A percentile compares a stretch with the other conserved stretches of the same genome.
phyloP scores from a whole-genome alignment of 2,113 vertebrate genomes.

The Xenopus laevis region DNA sequence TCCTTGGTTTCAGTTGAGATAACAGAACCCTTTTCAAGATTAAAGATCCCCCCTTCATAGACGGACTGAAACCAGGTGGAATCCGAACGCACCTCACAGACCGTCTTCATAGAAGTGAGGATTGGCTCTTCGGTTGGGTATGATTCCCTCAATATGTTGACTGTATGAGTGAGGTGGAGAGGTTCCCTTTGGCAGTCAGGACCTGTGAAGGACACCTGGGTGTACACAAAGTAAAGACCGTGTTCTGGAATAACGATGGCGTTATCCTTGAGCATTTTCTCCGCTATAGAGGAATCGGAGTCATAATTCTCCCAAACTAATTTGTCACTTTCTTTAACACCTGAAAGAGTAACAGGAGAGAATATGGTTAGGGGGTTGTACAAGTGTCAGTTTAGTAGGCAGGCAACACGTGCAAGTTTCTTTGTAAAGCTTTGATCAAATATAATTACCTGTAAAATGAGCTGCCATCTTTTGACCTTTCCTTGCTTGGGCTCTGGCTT shows the following conservation, averaged over 20 bases:
- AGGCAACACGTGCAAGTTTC: too few relatives aligned
- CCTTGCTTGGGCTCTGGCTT: background rate
- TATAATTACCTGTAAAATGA: conserved; percentile 17
- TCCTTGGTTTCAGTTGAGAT: conserved; percentile 49
- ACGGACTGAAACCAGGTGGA: conserved; percentile 55
- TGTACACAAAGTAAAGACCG: conserved; percentile 62
- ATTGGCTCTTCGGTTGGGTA: conserved; percentile 36
- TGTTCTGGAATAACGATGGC: conserved; percentile 47
- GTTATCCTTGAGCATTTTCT: conserved; percentile 49
- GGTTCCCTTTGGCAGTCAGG: conserved; percentile 27
- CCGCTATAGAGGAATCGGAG: conserved; percentile 15
- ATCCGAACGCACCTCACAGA: conserved; percentile 47
- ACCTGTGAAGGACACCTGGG: conserved; percentile 58
- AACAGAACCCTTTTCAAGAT: conserved; percentile 50
- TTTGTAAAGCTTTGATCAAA: background rate
- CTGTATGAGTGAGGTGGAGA: conserved; percentile 49
- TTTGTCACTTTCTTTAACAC: background rate
- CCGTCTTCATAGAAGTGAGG: conserved; percentile 57
- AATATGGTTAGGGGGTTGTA: background rate
- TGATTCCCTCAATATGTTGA: conserved; percentile 28
- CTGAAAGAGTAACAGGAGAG: background rate
- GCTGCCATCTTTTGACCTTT: background rate
- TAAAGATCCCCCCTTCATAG: conserved; percentile 61
- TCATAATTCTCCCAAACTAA: conserved; percentile 16
- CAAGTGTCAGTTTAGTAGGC: too few relatives aligned